Evolutionary conservation across 1,140 invertebrate species (phyloP), one percentile per base, ranked within the genome.

Genomic region (Myzus persicae): DNA sequence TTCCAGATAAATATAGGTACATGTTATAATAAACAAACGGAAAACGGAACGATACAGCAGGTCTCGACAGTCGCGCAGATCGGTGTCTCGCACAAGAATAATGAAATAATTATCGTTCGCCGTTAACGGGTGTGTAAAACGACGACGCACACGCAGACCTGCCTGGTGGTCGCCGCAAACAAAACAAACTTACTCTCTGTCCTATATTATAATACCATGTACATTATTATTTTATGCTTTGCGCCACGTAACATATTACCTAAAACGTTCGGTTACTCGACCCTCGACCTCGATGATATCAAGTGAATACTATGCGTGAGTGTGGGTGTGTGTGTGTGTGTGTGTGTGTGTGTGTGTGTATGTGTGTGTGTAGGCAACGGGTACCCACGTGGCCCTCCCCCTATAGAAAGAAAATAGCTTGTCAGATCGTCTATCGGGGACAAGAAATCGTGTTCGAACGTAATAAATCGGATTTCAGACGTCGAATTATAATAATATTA

Each of bases 391-490:
- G 48, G 11, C 31, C 31, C 4, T 8, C 36, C 81, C 38, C 81
- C n/a, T n/a, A n/a, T 36, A 1, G 81, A 40, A 40, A 82, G 81
- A 82, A 88, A 92, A 92, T 84, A 44, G 59, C 67, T 92, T 51
- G 40, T 92, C 44, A n/a, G 40, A 44, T 91, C 59, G 59, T 59
- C 76, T 48, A 51, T 92, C 91, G 67, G 22, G 18, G 1, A 54
- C 42, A 44, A 82, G 22, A 48, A 84, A 92, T 82, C 76, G 91
- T 92, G 91, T 92, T 82, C 91, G 76, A 92, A 92, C 76, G 91
- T 92, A 92, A 92, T 92, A 92, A 92, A 92, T 92, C 91, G 91
- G 91, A 92, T 84, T 92, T 92, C 76, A 22, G 76, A 38, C 31
- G 76, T 3, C 81, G 11, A 88, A 76, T 76, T 76, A 76, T 76